Evolutionary conservation across 2,797 vertebrate genomes (phyloP), one percentile per base, ranked within the genome.

Genomic region (Enteromius trimaculatus): DNA sequence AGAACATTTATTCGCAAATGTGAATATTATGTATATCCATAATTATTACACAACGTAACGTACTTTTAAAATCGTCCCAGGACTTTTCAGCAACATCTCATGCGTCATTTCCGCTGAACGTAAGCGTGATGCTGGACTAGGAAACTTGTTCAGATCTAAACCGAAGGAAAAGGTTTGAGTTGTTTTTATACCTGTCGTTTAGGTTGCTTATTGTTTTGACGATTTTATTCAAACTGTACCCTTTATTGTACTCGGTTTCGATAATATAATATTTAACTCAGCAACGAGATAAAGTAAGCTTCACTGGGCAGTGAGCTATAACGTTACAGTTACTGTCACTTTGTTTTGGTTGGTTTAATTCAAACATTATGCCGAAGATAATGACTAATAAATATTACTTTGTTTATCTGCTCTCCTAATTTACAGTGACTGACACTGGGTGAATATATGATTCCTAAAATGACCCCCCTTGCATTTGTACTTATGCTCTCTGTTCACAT

Each of bases 81-180:
- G 80, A 66, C 58, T 75, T 66, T 82, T 66, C 31, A 44, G 31
- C 47, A 66, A 55, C 71, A 66, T 34, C 14, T 9, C 1, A 21
- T 51, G 26, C 29, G 80, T 82, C 34, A 82, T 66, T 82, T 82
- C 80, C 80, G 71, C 71, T 76, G 1, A 29, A 3, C 47, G 70
- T 76, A 55, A 66, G 60, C 71, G 23, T 76, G 60, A 26, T 66
- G 80, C 17, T 66, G 31, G 51, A 14, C 9, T 23, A 81, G n/a
- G 23, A 76, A 66, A 82, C 80, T 82, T 82, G 55, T 31, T 44
- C 44, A 16, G 44, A 31, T 62, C 39, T 16, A 23, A 72, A 81
- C 13, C 34, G 55, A 39, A 62, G 53, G 53, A 11, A 6, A 60
- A 80, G 68, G 68, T 81, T 72, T 72, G 68, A 62, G 4, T 1